A percentile compares a stretch with the other conserved stretches of the same genome.
phyloP scores from a whole-genome alignment of 2,797 vertebrate genomes.

The Synaphobranchus kaupii region DNA sequence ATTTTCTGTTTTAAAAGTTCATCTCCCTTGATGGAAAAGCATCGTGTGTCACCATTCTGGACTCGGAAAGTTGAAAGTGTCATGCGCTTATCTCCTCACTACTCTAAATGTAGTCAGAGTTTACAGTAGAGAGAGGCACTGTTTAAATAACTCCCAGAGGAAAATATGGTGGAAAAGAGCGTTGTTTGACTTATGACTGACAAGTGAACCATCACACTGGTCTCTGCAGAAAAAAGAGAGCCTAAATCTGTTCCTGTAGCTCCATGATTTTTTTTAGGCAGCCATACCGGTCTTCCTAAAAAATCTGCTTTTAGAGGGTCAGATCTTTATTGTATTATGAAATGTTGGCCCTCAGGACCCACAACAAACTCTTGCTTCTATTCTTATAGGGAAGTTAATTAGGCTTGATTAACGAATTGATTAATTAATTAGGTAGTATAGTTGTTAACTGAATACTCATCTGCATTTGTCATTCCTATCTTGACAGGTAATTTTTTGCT shows the following conservation, averaged over 20 bases:
- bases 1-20: neutral
- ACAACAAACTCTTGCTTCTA: neutral
- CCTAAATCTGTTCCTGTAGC: slow-evolving; percentile 43
- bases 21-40: neutral
- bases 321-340: neutral
- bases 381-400: neutral
- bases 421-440: neutral
- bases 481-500: neutral
- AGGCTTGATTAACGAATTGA: neutral
- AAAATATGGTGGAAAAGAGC: slow-evolving; percentile 41
- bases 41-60: slow-evolving; percentile 36
- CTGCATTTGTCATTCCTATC: neutral
- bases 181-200: slow-evolving; percentile 54
- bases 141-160: slow-evolving; percentile 47
- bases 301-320: neutral
- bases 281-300: neutral
- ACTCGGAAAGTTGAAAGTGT: slow-evolving; percentile 27
- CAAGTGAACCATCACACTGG: slow-evolving; percentile 32
- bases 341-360: neutral
- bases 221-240: slow-evolving; percentile 32
- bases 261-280: slow-evolving; percentile 12
- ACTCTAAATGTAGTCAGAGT: slow-evolving; percentile 34
- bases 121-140: slow-evolving; percentile 47
- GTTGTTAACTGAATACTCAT: neutral
- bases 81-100: slow-evolving; percentile 37